phyloP scores from a whole-genome alignment of 2,797 vertebrate genomes.

The Myripristis murdjan region DNA sequence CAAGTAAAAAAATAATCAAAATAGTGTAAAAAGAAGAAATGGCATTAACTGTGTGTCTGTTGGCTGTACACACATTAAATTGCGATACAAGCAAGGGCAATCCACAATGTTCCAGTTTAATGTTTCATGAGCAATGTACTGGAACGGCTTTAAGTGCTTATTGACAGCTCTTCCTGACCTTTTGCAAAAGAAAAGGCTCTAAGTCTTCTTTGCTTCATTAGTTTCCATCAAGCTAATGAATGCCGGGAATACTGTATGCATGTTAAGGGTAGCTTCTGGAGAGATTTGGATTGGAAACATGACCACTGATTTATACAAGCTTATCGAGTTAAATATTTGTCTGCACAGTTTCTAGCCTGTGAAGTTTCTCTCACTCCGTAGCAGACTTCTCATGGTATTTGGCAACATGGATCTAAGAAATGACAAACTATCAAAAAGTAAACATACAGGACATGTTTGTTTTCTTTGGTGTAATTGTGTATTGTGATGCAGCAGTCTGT shows the following conservation, averaged over 20 bases:
- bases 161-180: background rate
- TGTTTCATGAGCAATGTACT: background rate
- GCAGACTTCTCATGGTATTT: conserved; percentile 1
- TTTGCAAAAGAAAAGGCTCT: background rate
- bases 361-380: background rate
- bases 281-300: background rate
- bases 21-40: too few relatives aligned
- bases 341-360: background rate
- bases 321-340: too few relatives aligned
- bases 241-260: background rate
- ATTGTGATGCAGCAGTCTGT: too few relatives aligned
- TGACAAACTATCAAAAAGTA: too few relatives aligned
- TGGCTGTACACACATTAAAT: background rate
- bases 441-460: too few relatives aligned
- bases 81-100: background rate
- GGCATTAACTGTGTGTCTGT: background rate
- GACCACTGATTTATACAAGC: background rate
- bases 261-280: background rate
- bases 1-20: too few relatives aligned
- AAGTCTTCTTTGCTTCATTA: background rate
- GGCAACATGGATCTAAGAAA: too few relatives aligned
- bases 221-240: background rate
- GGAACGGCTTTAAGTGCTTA: background rate
- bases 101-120: background rate
- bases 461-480: too few relatives aligned